These are phyloP conservation scores for Ips typographus DNA, from an alignment of 1,140 invertebrate species.

Conservation along the genomic window DNA sequence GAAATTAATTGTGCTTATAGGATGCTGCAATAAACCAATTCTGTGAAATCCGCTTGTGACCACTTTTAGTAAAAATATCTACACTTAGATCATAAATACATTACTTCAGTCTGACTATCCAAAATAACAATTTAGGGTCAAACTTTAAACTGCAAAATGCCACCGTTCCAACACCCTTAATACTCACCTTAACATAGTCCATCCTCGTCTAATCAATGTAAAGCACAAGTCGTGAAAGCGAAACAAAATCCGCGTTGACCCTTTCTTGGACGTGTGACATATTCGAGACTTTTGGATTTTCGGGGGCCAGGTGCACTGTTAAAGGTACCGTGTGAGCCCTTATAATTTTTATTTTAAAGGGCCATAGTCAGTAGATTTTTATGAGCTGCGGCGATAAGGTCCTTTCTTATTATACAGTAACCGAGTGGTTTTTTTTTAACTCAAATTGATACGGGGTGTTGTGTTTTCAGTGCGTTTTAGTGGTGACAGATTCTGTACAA, in stretches of 20 bases:
- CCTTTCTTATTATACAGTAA: neutral
- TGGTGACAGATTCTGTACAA: too few relatives aligned
- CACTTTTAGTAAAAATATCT: too few relatives aligned
- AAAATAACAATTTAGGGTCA: too few relatives aligned
- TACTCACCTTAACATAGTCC: neutral
- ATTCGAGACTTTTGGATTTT: slow-evolving; percentile 28
- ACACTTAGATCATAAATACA: too few relatives aligned
- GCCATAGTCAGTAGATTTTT: slow-evolving; percentile 28
- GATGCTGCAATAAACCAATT: too few relatives aligned
- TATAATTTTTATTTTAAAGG: neutral
- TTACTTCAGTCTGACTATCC: too few relatives aligned
- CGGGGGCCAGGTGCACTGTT: slow-evolving; percentile 12
- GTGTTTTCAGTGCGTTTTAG: too few relatives aligned
- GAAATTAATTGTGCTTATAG: too few relatives aligned
- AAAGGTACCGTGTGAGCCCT: too few relatives aligned
- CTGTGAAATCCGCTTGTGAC: too few relatives aligned
- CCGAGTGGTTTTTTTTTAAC: too few relatives aligned
- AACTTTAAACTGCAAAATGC: neutral
- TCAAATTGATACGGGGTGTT: too few relatives aligned
- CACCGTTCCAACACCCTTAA: slow-evolving; percentile 24
- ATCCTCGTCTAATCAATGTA: slow-evolving; percentile 8
- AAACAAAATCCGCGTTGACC: slow-evolving; percentile 38
- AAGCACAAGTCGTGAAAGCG: neutral
- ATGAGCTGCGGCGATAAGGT: slow-evolving; percentile 2
- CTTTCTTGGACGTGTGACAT: slow-evolving; percentile 42